phyloP scores from a whole-genome alignment of 1,140 invertebrate genomes.

The Microplitis mediator region DNA sequence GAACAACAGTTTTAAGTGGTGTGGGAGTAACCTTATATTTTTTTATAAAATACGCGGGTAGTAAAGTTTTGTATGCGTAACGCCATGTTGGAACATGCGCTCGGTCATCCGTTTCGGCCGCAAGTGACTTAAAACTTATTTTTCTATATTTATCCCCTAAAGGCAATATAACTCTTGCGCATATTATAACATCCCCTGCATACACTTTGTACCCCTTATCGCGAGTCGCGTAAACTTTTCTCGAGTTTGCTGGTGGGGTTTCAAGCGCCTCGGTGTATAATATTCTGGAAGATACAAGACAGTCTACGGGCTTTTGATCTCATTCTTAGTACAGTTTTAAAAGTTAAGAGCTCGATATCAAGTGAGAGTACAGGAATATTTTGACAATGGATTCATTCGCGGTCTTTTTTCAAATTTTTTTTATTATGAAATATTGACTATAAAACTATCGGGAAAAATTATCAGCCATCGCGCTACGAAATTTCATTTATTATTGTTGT shows the following conservation, averaged over 20 bases:
- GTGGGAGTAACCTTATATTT: too few relatives aligned
- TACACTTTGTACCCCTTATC: conserved; percentile 6
- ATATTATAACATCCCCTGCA: background rate
- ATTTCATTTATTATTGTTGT: background rate
- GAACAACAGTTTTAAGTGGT: background rate
- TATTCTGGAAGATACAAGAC: too few relatives aligned
- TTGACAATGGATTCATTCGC: too few relatives aligned
- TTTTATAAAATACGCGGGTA: background rate
- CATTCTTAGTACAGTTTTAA: too few relatives aligned
- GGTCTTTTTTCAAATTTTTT: too few relatives aligned
- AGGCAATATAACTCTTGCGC: background rate
- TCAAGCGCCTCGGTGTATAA: too few relatives aligned
- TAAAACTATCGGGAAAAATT: too few relatives aligned
- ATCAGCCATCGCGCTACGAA: background rate
- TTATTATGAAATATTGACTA: too few relatives aligned
- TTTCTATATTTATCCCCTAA: conserved; percentile 52
- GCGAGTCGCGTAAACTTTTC: conserved; percentile 30
- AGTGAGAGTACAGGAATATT: too few relatives aligned
- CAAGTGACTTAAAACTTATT: conserved; percentile 47
- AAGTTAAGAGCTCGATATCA: too few relatives aligned
- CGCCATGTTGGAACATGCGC: conserved; percentile 39
- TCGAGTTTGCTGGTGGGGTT: conserved; percentile 12
- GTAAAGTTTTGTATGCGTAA: background rate
- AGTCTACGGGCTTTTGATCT: too few relatives aligned
- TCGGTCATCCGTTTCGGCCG: conserved; percentile 6